Base-by-base conservation (phyloP, 2,113 vertebrate species). In the Neolamprologus kungweensis region DNA sequence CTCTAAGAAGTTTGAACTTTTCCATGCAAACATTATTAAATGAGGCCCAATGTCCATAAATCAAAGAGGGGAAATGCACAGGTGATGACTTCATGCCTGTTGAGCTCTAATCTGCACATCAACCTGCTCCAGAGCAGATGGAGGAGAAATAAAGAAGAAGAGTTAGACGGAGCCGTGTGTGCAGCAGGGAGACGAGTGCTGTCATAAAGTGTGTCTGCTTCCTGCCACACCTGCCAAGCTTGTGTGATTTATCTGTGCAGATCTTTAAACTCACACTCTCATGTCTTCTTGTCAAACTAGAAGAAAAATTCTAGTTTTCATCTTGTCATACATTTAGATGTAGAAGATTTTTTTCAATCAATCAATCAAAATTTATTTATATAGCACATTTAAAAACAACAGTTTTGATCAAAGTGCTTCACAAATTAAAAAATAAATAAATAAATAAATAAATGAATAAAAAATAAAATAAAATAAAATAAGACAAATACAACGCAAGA, bases 211-310 rank as follows among this genome's bases (percentile, higher is more conserved):
- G 19, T 53, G 50, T 10, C 45, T 53, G 51, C 51, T 1, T 11
- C 5, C 51, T 54, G 5, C 31, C 31, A 33, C 1, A 33, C 51
- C 0, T 12, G n/a, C 53, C 10, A 0, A 23, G 53, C n/a, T 54
- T 1, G 53, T 54, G 53, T 12, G n/a, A 2, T 11, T 54, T 5
- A 54, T 54, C 51, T 53, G 51, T 0, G 53, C n/a, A 4, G 53
- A 54, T 6, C 4, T 0, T 54, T 54, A 4, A 54, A 54, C n/a
- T 54, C 53, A 23, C 0, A 0, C 53, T 54, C n/a, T 2, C 10
- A 10, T 54, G 17, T 51, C 50, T 45, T 45, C 42, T 7, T 51
- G 50, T 51, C 47, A 51, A 9, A 9, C 7, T 40, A 0, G 37
- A 40, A 40, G 45, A 50, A 50, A 50, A 8, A 50, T 50, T 50